Evolutionary conservation across 2,113 vertebrate genomes (phyloP), one percentile per base, ranked within the genome.

Genomic region (Gopherus flavomarginatus): DNA sequence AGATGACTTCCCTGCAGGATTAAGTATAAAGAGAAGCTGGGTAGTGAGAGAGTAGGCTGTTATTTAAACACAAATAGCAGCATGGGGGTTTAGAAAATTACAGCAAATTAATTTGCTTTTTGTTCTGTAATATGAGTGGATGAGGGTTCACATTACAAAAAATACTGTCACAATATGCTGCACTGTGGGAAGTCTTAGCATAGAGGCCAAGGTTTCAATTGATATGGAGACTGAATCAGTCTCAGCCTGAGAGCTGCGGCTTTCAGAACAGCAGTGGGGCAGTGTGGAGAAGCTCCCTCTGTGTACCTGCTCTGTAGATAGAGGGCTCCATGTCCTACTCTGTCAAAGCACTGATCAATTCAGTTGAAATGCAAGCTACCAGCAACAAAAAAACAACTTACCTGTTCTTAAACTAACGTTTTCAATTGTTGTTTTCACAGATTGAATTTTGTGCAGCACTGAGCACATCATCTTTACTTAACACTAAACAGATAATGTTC

Each of bases 1-100:
- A 0, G 1, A 24, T 7, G 56, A 2, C 8, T 8, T 5, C 42
- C 83, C 27, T 13, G 29, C 19, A 13, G 52, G 52, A 35, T 2
- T 78, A 78, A 78, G 13, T 78, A 78, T 47, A 78, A 78, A 78
- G 42, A 78, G 75, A 78, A 78, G 26, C 75, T 78, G 75, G 75
- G 42, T 27, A 78, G 44, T 14, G 75, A 77, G 35, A 72, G 65
- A 78, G 75, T 27, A 47, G 42, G 75, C 38, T 16, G 26, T 47
- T 78, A 44, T 78, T 44, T 44, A 47, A 78, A 47, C 44, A 78
- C 42, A 78, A 78, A 44, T 78, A 78, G 75, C 42, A 78, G 75
- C 75, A 78, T 44, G 75, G 42, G 75, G 44, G 75, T 78, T 47
- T 47, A 78, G 38, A 78, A 78, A 78, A 78, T 78, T 78, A 78